These are phyloP conservation scores for Metellina segmentata DNA, from an alignment of 2,888 invertebrate species.

Conservation along the genomic window DNA sequence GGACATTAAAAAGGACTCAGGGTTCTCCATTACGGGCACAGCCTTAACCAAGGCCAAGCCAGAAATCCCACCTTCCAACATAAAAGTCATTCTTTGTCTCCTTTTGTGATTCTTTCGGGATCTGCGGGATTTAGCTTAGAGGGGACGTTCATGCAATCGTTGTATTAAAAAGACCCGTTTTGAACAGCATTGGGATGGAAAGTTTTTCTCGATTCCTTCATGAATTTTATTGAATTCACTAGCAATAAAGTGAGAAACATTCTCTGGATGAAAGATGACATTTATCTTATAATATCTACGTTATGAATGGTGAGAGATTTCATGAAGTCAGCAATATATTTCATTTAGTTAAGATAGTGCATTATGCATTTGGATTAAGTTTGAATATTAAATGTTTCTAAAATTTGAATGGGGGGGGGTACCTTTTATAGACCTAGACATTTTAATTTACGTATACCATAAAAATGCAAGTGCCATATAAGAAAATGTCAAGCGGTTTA, in stretches of 20 bases:
- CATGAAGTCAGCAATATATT: too few species aligned
- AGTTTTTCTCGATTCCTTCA: neutral
- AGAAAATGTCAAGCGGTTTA: too few species aligned
- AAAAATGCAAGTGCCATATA: too few species aligned
- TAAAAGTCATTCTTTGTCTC: slow-evolving; percentile 75
- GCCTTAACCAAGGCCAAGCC: slow-evolving; percentile 62
- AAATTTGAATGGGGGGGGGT: too few species aligned
- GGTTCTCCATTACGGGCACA: slow-evolving; percentile 58
- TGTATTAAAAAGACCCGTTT: slow-evolving; percentile 44
- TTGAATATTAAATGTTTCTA: too few species aligned
- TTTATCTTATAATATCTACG: too few species aligned
- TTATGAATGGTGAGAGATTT: too few species aligned
- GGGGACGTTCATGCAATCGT: slow-evolving; percentile 63
- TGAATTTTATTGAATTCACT: slow-evolving; percentile 12
- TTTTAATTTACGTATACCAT: too few species aligned
- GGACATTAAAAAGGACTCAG: slow-evolving; percentile 76
- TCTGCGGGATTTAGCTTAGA: slow-evolving; percentile 60
- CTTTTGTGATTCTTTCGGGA: slow-evolving; percentile 72
- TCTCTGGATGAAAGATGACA: too few species aligned
- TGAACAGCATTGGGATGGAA: slow-evolving; percentile 36
- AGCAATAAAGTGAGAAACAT: neutral
- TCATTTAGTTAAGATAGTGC: too few species aligned
- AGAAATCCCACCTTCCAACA: slow-evolving; percentile 73
- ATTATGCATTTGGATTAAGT: too few species aligned
- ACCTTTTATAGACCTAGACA: too few species aligned